These are phyloP conservation scores for Leucoptera coffeella DNA, from an alignment of 2,888 invertebrate species.

Conservation along the genomic window DNA sequence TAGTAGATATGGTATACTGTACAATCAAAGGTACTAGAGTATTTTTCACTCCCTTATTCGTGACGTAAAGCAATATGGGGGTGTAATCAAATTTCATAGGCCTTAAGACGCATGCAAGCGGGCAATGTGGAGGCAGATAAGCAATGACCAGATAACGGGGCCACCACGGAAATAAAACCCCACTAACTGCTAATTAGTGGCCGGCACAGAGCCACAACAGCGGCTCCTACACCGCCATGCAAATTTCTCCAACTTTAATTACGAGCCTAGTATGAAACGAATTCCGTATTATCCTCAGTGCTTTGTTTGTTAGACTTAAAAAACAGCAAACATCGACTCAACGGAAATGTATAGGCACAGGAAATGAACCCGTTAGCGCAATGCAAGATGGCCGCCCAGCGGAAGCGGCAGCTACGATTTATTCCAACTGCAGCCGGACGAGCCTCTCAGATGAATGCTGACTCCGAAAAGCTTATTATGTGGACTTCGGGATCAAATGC, in stretches of 20 bases:
- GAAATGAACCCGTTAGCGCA: conserved; percentile 50
- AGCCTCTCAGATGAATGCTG: conserved; percentile 5
- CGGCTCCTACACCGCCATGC: conserved; percentile 13
- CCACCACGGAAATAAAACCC: conserved; percentile 39
- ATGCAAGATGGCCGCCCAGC: conserved; percentile 34
- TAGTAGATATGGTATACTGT: too few relatives aligned
- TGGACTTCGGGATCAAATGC: conserved; percentile 1
- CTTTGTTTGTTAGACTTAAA: too few relatives aligned
- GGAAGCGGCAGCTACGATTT: conserved; percentile 26
- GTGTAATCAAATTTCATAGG: too few relatives aligned
- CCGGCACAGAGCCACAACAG: conserved; percentile 6
- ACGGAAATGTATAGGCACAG: conserved; percentile 48
- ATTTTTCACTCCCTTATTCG: too few relatives aligned
- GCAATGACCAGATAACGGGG: conserved; percentile 30
- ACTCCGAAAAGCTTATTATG: too few relatives aligned
- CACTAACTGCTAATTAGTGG: conserved; percentile 39
- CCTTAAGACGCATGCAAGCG: conserved; percentile 9
- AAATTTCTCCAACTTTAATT: conserved; percentile 19
- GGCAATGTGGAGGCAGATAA: conserved; percentile 34
- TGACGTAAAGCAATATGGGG: too few relatives aligned
- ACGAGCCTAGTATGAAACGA: too few relatives aligned
- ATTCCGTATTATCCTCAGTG: conserved; percentile 6
- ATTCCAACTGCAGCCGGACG: conserved; percentile 23
- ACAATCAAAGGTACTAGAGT: too few relatives aligned
- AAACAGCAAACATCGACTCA: conserved; percentile 35